These are phyloP conservation scores for Epizoanthus rinbou DNA, from an alignment of 92 coral and sea anemone species.

Conservation along the genomic window DNA sequence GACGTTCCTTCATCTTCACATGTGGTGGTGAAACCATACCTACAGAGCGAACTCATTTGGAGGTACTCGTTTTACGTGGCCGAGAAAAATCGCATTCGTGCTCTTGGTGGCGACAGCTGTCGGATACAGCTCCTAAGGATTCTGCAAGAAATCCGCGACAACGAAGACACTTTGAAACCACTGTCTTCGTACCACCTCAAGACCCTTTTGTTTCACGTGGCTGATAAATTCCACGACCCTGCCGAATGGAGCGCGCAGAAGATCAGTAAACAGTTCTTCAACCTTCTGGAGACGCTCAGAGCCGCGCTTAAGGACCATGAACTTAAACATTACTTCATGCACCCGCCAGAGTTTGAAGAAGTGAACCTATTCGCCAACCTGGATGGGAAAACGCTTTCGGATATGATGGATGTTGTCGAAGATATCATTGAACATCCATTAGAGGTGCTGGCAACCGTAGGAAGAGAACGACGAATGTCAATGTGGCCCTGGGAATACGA, in stretches of 20 bases:
- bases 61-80: constrained; percentile 88
- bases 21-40: constrained; percentile 78
- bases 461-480: constrained; percentile 81
- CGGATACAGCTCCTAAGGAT: constrained; percentile 92
- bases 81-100: constrained; percentile 95
- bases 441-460: constrained; percentile 74
- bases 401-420: constrained; percentile 89
- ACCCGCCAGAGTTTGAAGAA: constrained; percentile 92
- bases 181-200: constrained; percentile 95
- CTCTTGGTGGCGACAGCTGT: constrained; percentile 89
- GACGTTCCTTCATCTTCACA: constrained; percentile 98
- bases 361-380: constrained; percentile 87
- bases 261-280: constrained; percentile 80
- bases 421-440: constrained; percentile 81
- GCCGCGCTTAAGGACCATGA: constrained; percentile 75
- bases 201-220: constrained; percentile 90
- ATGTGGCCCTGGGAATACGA: constrained; percentile 99
- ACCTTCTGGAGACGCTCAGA: constrained; percentile 72
- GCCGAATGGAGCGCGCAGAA: constrained; percentile 87
- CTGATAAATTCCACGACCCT: constrained; percentile 82
- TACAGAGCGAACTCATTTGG: constrained; percentile 90
- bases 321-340: constrained; percentile 94
- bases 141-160: constrained; percentile 94
- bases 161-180: constrained; percentile 81
- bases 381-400: constrained; percentile 92